Base-by-base conservation (phyloP, 2,113 vertebrate genomes). In the Corythaeola cristata region DNA sequence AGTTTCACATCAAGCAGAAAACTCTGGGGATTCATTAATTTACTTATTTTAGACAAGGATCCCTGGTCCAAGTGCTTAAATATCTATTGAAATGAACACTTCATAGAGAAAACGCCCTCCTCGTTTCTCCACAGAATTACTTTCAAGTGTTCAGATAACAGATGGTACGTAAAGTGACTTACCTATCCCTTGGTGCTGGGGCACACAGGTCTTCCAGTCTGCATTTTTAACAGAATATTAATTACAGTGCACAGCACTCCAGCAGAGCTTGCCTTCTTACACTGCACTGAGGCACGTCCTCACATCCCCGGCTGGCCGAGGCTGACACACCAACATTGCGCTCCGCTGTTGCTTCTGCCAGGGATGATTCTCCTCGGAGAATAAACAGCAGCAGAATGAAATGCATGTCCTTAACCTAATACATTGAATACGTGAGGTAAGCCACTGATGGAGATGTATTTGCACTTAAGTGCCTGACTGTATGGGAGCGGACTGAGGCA, bases 331-430 rank as follows among this genome's bases (percentile, higher is more conserved):
- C n/a, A 52, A 77, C 55, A 21, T 6, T 12, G 18, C 0, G 2
- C 27, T 69, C 6, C 2, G 3, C 55, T 55, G 24, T 37, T 63
- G 44, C 49, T 55, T 12, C 78, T 88, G 78, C 85, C 88, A 90
- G 67, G 52, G 24, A 53, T 71, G 39, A 21, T 39, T 67, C 66
- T 71, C 52, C 74, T 69, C 6, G 2, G 55, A 92, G 50, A 73
- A 80, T 58, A 90, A 93, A 74, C 33, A 79, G 22, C 75, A 86
- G 79, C 79, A 95, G 28, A 92, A 93, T 69, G 39, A 97, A 94
- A 85, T 83, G 71, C 35, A 18, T 20, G 39, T 45, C 28, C 55
- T 88, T 64, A 91, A 44, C 19, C 8, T 45, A 47, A 39, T 13
- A 16, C 15, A 71, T 6, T 41, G 50, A 90, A 32, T 50, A 53